Evolutionary conservation across 2,113 vertebrate genomes (phyloP), one percentile per base, ranked within the genome.

Genomic region (Entomyzon cyanotis): DNA sequence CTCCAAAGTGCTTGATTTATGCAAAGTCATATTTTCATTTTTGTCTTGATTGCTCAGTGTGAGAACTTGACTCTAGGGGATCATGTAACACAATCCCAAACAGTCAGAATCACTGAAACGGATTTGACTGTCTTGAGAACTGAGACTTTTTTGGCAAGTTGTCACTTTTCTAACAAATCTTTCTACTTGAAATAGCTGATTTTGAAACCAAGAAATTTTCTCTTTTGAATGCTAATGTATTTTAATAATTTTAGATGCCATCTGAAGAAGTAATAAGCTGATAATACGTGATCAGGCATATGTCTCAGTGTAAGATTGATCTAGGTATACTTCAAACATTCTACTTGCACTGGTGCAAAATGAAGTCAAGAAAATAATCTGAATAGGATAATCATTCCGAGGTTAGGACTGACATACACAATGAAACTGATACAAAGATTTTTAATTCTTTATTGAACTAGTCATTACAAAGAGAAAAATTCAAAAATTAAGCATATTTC

Each of bases 121-220:
- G 62, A 84, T 94, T 68, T 95, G 75, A 71, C 73, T 91, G 74
- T 78, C 65, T 94, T 92, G 78, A 89, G 87, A 92, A 41, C 50
- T 83, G 85, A 95, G 82, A 62, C 71, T 93, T 90, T 71, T 67
- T 93, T 95, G 82, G 89, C 84, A 95, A 95, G 47, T 93, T 96
- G 93, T 96, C 89, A 75, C 63, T 93, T 95, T 49, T 52, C 42
- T 88, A 93, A 55, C 77, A 90, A 49, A 50, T 76, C 60, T 84
- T 82, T 88, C n/a, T 75, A 11, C 68, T 86, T 80, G 89, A 93
- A 94, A 84, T 91, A 85, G 80, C 83, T 94, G 71, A 65, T 94
- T 92, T 90, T 83, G 73, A 92, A 96, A 75, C 53, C 24, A 68
- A 84, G 74, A 84, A 71, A 83, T 75, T 94, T 69, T 69, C 41